Percentiles rank a stretch among this genome's conserved stretches.
phyloP scores from a whole-genome alignment of 2,888 invertebrate genomes.

The Trichopria drosophilae region DNA sequence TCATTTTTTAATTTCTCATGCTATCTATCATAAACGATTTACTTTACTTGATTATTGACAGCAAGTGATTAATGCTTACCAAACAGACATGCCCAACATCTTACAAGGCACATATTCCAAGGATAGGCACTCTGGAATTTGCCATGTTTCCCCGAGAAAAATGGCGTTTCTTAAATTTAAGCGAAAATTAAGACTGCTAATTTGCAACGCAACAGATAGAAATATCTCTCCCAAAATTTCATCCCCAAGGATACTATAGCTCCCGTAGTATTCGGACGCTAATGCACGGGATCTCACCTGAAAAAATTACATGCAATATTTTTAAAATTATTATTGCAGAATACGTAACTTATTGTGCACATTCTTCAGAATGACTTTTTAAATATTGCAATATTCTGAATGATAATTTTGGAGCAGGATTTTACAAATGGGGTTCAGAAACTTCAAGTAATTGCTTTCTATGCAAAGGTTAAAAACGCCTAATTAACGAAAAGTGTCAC shows the following conservation, averaged over 20 bases:
- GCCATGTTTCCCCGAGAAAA: slow-evolving; percentile 69
- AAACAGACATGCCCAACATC: slow-evolving; percentile 65
- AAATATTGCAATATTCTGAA: no score
- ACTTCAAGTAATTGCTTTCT: no score
- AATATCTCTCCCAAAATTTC: slow-evolving; percentile 67
- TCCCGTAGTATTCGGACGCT: slow-evolving; percentile 50
- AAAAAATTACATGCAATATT: neutral
- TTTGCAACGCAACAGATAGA: slow-evolving; percentile 63
- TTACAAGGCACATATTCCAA: slow-evolving; percentile 68
- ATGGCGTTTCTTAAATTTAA: slow-evolving; percentile 63
- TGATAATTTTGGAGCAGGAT: no score
- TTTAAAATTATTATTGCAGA: neutral
- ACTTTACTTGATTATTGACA: slow-evolving; percentile 8
- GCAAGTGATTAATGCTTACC: no score
- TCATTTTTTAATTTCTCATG: no score
- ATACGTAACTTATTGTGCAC: neutral
- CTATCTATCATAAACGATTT: no score
- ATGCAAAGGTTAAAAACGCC: no score
- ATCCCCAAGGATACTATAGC: slow-evolving; percentile 63
- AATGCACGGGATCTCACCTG: slow-evolving; percentile 47
- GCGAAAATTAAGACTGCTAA: slow-evolving; percentile 60
- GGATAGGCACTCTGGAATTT: slow-evolving; percentile 61
- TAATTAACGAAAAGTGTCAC: no score
- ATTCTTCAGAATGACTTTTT: no score
- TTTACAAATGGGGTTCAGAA: no score